These are phyloP conservation scores for Phengaris arion DNA, from an alignment of 2,888 invertebrate species.

Conservation along the genomic window DNA sequence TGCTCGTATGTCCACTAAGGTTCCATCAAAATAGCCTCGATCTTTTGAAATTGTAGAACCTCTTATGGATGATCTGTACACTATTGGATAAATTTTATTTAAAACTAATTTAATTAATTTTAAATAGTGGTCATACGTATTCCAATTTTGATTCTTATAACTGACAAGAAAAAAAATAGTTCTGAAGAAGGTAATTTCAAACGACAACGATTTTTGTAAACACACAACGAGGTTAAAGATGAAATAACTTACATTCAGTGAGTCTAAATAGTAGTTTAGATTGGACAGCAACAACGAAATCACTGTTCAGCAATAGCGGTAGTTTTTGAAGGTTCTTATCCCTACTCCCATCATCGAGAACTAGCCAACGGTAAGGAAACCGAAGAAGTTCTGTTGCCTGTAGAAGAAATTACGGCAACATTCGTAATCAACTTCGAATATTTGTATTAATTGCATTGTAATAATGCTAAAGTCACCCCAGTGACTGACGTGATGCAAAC, in stretches of 20 bases:
- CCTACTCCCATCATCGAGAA: conserved; percentile 41
- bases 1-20: conserved; percentile 48
- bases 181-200: too few relatives aligned
- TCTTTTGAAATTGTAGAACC: conserved; percentile 44
- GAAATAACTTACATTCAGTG: conserved; percentile 52
- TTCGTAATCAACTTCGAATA: too few relatives aligned
- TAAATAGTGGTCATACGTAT: too few relatives aligned
- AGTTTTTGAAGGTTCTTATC: conserved; percentile 41
- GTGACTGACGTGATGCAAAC: too few relatives aligned
- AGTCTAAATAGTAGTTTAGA: conserved; percentile 41
- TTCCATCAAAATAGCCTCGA: conserved; percentile 51
- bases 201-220: too few relatives aligned
- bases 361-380: conserved; percentile 60
- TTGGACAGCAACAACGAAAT: conserved; percentile 54
- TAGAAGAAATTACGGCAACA: not conserved
- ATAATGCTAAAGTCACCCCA: not conserved
- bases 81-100: conserved; percentile 41
- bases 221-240: too few relatives aligned
- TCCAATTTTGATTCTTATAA: too few relatives aligned
- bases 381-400: conserved; percentile 52
- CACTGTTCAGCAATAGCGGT: conserved; percentile 52
- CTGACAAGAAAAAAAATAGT: too few relatives aligned
- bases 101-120: not conserved
- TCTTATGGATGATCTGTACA: conserved; percentile 52
- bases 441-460: not conserved